A percentile compares a stretch with the other conserved stretches of the same genome.
Conservation (phyloP, 2,113 vertebrate species). For the Kryptolebias marmoratus region DNA sequence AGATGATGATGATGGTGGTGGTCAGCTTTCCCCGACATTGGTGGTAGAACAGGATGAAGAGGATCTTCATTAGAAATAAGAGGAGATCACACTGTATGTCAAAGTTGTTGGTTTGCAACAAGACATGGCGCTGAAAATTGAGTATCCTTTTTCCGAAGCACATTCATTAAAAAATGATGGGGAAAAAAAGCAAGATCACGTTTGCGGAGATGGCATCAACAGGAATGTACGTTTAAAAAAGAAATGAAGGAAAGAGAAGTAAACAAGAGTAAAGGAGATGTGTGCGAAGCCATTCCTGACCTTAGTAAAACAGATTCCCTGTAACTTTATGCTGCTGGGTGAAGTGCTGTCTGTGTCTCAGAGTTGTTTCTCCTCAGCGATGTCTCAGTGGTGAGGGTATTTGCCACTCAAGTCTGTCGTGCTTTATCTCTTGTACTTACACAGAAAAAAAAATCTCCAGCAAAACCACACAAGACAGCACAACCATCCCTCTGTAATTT, state of each 20-base stretch:
- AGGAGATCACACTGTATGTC: conserved; percentile 29
- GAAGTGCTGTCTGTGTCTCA: conserved; percentile 7
- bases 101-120: conserved; percentile 38
- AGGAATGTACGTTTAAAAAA: conserved; percentile 23
- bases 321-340: neutral
- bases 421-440: conserved; percentile 8
- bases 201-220: conserved; percentile 32
- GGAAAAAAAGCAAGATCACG: conserved; percentile 24
- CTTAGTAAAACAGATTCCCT: conserved; percentile 3
- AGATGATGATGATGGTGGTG: conserved; percentile 44
- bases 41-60: conserved; percentile 20
- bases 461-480: neutral
- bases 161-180: conserved; percentile 60
- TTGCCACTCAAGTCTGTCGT: conserved; percentile 29
- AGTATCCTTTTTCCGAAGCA: conserved; percentile 41
- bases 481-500: conserved; percentile 13
- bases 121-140: conserved; percentile 30
- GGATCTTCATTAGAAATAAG: conserved; percentile 51
- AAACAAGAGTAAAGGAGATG: conserved; percentile 3
- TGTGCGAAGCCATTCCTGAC: conserved; percentile 1
- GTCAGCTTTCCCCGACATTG: conserved; percentile 48
- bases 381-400: conserved; percentile 15
- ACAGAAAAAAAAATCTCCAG: conserved; percentile 8
- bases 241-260: conserved; percentile 26
- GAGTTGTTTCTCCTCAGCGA: conserved; percentile 6